phyloP scores from a whole-genome alignment of 2,113 vertebrate genomes.

The Xenopus laevis region DNA sequence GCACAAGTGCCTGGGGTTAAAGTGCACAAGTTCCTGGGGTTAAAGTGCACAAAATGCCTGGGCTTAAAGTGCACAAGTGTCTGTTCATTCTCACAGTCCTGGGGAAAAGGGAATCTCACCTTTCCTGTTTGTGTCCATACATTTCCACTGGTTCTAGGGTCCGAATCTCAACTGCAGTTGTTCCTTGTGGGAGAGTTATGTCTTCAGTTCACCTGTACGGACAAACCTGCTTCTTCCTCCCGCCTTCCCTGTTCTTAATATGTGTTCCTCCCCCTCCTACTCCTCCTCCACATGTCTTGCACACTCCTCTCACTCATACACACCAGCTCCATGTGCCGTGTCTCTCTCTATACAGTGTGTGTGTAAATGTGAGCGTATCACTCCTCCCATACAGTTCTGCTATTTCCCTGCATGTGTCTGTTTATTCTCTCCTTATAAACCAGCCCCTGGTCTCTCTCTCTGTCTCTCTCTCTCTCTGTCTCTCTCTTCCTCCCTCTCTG shows the following conservation, averaged over 20 bases:
- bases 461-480: no score
- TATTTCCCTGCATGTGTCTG: not conserved
- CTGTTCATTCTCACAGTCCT: no score
- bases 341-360: not conserved
- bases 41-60: no score
- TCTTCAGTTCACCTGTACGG: not conserved
- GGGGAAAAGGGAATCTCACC: not conserved
- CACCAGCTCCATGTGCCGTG: not conserved
- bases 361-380: not conserved
- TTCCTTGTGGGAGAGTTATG: not conserved
- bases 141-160: not conserved
- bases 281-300: not conserved
- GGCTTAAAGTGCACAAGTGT: no score
- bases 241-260: not conserved
- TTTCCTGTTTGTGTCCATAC: not conserved
- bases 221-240: not conserved
- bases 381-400: not conserved
- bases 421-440: not conserved
- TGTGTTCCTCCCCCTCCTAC: not conserved
- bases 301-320: not conserved
- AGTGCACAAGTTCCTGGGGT: no score
- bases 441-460: not conserved
- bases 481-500: not conserved
- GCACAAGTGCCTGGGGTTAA: no score
- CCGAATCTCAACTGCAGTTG: not conserved